These are phyloP conservation scores for Hyalella azteca DNA, from an alignment of 2,888 invertebrate species.

Conservation along the genomic window DNA sequence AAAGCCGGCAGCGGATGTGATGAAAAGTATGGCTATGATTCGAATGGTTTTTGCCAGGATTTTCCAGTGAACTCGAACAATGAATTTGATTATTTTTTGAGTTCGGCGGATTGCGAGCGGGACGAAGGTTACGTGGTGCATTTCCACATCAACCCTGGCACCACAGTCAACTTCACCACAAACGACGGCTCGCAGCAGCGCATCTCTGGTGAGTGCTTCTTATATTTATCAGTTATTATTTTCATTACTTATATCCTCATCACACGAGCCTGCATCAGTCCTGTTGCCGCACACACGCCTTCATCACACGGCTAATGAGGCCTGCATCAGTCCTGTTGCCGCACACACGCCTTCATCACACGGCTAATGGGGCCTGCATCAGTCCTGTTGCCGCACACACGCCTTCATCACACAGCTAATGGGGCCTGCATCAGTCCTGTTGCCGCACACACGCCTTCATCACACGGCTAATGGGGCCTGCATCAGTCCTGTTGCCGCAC, in stretches of 20 bases:
- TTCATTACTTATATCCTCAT: background rate
- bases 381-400: no score
- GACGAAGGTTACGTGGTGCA: slow-evolving; percentile 69
- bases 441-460: no score
- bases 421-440: no score
- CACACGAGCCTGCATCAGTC: no score
- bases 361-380: no score
- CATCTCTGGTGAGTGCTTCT: slow-evolving; percentile 48
- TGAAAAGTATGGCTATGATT: background rate
- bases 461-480: no score
- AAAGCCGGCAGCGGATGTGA: background rate
- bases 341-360: no score
- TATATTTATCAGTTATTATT: background rate
- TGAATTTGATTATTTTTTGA: background rate
- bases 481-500: no score
- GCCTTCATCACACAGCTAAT: no score
- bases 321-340: no score
- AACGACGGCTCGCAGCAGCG: slow-evolving; percentile 51
- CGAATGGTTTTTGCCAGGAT: background rate
- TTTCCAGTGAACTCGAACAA: background rate
- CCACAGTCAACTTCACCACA: slow-evolving; percentile 71
- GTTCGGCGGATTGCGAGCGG: background rate
- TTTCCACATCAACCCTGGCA: slow-evolving; percentile 79
- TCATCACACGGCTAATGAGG: no score
- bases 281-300: no score